Evolutionary conservation across 2,888 invertebrate species (phyloP).

Genomic region (Herminia tarsipennalis): DNA sequence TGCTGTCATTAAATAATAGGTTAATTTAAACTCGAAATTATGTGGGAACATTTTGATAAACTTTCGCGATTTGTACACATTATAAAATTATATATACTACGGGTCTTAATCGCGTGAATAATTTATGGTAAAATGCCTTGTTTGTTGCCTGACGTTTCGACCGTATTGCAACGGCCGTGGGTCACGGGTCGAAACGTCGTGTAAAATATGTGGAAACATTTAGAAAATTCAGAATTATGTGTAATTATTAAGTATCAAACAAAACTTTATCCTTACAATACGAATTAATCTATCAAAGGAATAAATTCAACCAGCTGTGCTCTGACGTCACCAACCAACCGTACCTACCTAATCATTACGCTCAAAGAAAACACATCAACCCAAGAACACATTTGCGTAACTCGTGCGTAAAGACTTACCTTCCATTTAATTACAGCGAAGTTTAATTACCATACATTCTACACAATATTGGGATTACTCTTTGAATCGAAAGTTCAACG

Average conservation of each 20-base stretch:
- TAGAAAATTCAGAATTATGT: no score
- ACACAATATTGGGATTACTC: slow-evolving; percentile 35
- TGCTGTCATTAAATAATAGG: no score
- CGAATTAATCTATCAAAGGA: not conserved
- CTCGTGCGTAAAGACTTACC: slow-evolving; percentile 13
- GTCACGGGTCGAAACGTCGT: no score
- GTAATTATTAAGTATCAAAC: not conserved
- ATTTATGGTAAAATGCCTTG: no score
- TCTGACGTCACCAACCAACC: not conserved
- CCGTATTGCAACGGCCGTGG: no score
- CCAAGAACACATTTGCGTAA: not conserved
- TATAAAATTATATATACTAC: no score
- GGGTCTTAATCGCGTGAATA: no score
- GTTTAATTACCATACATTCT: slow-evolving; percentile 55
- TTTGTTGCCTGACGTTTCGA: no score
- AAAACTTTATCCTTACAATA: not conserved
- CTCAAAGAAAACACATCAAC: slow-evolving; percentile 1
- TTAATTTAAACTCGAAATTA: no score
- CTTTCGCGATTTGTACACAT: no score
- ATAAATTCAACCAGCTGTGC: slow-evolving; percentile 1
- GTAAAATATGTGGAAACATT: no score
- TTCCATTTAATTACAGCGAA: slow-evolving; percentile 40
- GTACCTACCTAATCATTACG: not conserved
- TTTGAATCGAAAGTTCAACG: slow-evolving; percentile 57
- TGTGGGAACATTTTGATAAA: no score